Evolutionary conservation across 1,140 invertebrate species (phyloP).

Genomic region (Ceratina australensis): DNA sequence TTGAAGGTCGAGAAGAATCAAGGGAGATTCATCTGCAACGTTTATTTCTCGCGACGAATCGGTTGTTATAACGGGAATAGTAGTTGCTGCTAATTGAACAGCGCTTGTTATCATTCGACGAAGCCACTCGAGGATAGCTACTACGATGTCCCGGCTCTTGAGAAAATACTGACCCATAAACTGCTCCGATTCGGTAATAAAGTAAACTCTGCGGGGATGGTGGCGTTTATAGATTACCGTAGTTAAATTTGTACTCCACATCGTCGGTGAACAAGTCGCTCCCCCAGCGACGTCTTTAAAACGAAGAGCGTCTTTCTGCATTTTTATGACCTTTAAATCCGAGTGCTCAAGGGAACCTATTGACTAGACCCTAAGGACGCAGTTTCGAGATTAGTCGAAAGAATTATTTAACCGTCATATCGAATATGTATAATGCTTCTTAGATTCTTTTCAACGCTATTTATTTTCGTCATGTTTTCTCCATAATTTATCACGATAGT

Average conservation of each 20-base stretch:
- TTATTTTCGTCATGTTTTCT: too few species aligned
- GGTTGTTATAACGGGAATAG: constrained; percentile 1
- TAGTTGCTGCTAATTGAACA: constrained; percentile 8
- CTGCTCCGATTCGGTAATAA: constrained; percentile 17
- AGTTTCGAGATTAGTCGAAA: background rate
- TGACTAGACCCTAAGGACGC: too few species aligned
- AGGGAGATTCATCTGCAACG: background rate
- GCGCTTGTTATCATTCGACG: constrained; percentile 6
- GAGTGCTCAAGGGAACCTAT: background rate
- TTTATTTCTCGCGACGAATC: background rate
- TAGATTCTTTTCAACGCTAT: background rate
- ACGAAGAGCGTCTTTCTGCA: background rate
- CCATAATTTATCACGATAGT: background rate
- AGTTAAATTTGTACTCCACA: constrained; percentile 14
- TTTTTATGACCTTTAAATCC: background rate
- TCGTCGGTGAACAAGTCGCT: background rate
- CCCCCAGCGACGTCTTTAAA: background rate
- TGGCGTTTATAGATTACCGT: constrained; percentile 7
- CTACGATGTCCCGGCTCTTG: background rate
- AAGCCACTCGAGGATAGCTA: background rate
- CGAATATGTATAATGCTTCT: background rate
- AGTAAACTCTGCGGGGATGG: background rate
- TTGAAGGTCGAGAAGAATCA: background rate
- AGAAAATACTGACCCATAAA: constrained; percentile 16
- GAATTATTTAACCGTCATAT: background rate